Percentiles rank a stretch among this genome's conserved stretches.
phyloP scores from a whole-genome alignment of 2,113 vertebrate species.

The Phoxinus phoxinus region DNA sequence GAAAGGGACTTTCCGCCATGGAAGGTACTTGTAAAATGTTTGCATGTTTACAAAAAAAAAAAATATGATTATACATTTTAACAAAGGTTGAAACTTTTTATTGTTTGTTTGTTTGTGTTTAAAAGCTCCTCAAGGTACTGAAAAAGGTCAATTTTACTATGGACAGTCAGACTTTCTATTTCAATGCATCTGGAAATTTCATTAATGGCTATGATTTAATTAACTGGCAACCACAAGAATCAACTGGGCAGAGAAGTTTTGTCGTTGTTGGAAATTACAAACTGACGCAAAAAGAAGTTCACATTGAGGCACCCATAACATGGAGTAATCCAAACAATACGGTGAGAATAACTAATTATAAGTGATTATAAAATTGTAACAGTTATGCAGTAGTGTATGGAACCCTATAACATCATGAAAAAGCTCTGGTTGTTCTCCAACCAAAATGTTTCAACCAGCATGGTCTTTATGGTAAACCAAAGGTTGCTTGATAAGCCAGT shows the following conservation, averaged over 20 bases:
- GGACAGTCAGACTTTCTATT: conserved; percentile 54
- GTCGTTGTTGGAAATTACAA: conserved; percentile 61
- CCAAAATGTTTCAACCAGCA: background rate
- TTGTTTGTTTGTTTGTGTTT: conserved; percentile 2
- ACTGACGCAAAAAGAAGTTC: conserved; percentile 33
- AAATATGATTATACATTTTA: background rate
- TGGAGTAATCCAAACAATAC: conserved; percentile 60
- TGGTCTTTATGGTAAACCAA: background rate
- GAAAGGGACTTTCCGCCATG: conserved; percentile 67
- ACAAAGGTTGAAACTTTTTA: background rate
- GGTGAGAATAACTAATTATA: conserved; percentile 49
- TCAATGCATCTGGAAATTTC: conserved; percentile 68
- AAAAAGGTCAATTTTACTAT: conserved; percentile 61
- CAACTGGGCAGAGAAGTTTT: conserved; percentile 35
- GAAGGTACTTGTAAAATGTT: conserved; percentile 60
- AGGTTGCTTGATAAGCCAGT: background rate
- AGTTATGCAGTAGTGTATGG: background rate
- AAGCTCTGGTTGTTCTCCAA: background rate
- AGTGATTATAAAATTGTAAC: background rate
- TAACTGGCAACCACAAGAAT: conserved; percentile 54
- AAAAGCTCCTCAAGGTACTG: conserved; percentile 70
- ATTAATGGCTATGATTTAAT: conserved; percentile 69
- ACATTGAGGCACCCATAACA: conserved; percentile 36
- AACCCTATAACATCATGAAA: background rate
- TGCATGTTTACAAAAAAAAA: background rate